Conservation (phyloP, 2,888 invertebrate genomes). For the Habrosyne pyritoides region DNA sequence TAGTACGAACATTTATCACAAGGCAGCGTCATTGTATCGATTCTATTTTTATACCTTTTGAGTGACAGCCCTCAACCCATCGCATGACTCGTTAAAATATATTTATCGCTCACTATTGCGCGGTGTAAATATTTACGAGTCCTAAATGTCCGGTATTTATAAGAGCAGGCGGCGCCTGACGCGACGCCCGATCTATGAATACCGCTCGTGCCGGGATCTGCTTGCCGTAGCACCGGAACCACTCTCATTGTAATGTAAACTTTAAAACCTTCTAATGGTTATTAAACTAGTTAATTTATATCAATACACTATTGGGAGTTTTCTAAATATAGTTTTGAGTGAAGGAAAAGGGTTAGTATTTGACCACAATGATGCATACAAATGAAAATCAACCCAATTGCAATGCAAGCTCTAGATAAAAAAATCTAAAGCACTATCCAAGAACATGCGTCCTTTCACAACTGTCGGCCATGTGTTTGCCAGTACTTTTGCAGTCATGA, state of each 20-base stretch:
- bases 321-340: not conserved
- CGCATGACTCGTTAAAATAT: conserved; percentile 43
- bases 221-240: conserved; percentile 33
- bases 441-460: no score
- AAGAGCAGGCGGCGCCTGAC: conserved; percentile 17
- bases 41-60: not conserved
- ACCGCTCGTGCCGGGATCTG: conserved; percentile 10
- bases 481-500: not conserved
- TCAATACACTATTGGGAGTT: conserved; percentile 15
- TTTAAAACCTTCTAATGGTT: conserved; percentile 35
- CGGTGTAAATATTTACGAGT: conserved; percentile 64
- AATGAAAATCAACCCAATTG: no score
- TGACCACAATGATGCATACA: no score
- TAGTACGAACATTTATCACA: no score
- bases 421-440: no score
- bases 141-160: conserved; percentile 56
- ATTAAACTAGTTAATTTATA: conserved; percentile 19
- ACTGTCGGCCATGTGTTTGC: no score
- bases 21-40: no score
- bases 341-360: not conserved
- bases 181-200: conserved; percentile 10
- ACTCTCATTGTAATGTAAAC: conserved; percentile 39
- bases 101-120: conserved; percentile 49
- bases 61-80: conserved; percentile 32
- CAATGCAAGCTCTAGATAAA: no score